Percentiles rank a stretch among this genome's conserved stretches.
phyloP scores from a whole-genome alignment of 2,888 invertebrate genomes.

The Ephialtes manifestator region DNA sequence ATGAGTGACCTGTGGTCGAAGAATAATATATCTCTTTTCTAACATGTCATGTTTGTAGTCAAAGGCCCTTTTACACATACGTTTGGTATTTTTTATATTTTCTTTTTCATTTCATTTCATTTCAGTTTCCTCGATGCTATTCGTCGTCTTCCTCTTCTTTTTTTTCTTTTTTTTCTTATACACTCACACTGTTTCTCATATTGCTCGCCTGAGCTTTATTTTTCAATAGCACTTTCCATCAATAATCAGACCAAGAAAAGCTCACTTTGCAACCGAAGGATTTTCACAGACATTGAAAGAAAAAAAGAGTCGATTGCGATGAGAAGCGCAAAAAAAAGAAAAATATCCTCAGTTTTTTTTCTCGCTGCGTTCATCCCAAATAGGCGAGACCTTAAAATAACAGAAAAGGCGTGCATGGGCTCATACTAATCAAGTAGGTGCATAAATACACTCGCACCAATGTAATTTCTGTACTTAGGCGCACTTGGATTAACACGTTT shows the following conservation, averaged over 20 bases:
- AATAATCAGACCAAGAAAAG: constrained; percentile 14
- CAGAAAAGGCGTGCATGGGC: constrained; percentile 71
- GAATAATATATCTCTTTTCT: constrained; percentile 82
- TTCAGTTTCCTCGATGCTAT: constrained; percentile 44
- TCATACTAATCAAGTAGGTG: constrained; percentile 74
- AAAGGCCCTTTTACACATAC: constrained; percentile 46
- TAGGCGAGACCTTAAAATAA: constrained; percentile 54
- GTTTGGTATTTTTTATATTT: constrained; percentile 44
- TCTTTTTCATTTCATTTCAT: constrained; percentile 54
- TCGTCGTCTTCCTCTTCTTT: constrained; percentile 57
- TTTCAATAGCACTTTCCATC: constrained; percentile 53
- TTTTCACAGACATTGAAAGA: constrained; percentile 17
- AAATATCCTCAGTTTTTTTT: constrained; percentile 44
- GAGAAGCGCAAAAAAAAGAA: constrained; percentile 11
- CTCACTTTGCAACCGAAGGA: background rate
- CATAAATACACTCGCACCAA: constrained; percentile 72
- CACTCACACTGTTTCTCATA: constrained; percentile 38
- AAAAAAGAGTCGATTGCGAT: constrained; percentile 6
- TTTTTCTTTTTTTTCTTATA: constrained; percentile 45
- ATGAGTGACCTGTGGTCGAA: constrained; percentile 46
- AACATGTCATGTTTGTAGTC: constrained; percentile 70
- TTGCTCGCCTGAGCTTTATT: constrained; percentile 44
- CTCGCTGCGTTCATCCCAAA: constrained; percentile 65
- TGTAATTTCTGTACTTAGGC: constrained; percentile 65
- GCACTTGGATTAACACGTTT: constrained; percentile 57